These are phyloP conservation scores for Ceratina calcarata DNA, from an alignment of 1,140 invertebrate genomes.

Conservation along the genomic window DNA sequence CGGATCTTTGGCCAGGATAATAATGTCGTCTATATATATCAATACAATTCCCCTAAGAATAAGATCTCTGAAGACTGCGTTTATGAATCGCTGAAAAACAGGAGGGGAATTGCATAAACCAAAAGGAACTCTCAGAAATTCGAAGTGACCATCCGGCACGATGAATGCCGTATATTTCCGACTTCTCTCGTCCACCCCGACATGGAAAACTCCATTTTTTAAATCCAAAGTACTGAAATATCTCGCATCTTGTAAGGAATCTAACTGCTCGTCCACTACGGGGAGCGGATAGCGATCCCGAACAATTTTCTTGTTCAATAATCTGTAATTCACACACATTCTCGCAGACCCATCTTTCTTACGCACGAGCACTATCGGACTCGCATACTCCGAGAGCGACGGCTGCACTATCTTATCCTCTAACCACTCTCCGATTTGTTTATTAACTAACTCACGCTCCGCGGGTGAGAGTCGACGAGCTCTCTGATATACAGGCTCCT, in stretches of 20 bases:
- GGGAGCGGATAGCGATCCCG: neutral
- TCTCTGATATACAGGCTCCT: neutral
- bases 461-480: neutral
- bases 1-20: conserved; percentile 8
- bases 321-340: conserved; percentile 5
- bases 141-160: neutral
- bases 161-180: conserved; percentile 21
- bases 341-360: conserved; percentile 2
- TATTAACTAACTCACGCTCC: neutral
- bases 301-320: conserved; percentile 11
- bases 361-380: conserved; percentile 13
- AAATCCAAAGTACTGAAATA: conserved; percentile 7
- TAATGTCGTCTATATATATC: conserved; percentile 43
- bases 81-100: conserved; percentile 48
- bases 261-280: conserved; percentile 5
- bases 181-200: neutral
- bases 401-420: conserved; percentile 4
- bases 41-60: neutral
- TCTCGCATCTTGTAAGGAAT: neutral
- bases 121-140: conserved; percentile 25
- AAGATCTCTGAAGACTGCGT: conserved; percentile 26
- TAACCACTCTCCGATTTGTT: conserved; percentile 5
- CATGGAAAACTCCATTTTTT: conserved; percentile 17
- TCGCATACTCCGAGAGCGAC: conserved; percentile 9
- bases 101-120: conserved; percentile 32